Conservation (phyloP, 2,797 vertebrate species). For the Sciurus carolinensis region DNA sequence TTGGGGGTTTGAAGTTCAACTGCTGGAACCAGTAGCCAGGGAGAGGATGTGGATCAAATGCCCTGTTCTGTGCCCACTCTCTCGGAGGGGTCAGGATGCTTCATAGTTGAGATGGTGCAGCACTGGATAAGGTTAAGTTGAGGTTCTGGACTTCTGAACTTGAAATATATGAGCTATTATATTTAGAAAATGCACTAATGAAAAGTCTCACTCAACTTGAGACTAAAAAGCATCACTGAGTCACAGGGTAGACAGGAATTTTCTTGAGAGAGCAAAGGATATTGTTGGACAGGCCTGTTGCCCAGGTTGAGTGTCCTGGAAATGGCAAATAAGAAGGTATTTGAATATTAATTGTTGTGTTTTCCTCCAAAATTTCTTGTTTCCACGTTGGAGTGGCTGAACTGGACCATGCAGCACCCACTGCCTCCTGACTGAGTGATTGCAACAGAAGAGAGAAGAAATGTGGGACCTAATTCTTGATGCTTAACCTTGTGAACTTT, state of each 20-base stretch:
- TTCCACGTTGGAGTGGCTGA: background rate
- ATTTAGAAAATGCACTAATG: constrained; percentile 2
- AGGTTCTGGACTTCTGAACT: background rate
- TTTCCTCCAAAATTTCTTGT: background rate
- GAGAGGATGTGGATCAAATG: background rate
- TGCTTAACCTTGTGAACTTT: background rate
- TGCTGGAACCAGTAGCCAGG: background rate
- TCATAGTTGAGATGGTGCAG: background rate
- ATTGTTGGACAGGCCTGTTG: background rate
- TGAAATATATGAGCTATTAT: background rate
- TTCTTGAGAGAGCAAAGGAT: background rate
- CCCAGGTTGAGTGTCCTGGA: background rate
- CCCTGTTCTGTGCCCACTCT: background rate
- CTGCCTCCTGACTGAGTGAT: background rate
- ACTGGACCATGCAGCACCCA: background rate
- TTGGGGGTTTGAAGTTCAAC: background rate
- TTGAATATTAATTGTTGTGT: background rate
- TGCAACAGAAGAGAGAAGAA: background rate
- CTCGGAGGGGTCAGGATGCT: background rate
- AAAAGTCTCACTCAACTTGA: background rate
- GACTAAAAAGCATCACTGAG: background rate
- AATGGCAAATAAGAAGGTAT: background rate
- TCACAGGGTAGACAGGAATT: background rate
- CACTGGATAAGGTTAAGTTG: background rate
- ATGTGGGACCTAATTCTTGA: background rate